These are phyloP conservation scores for Nicator chloris DNA, from an alignment of 2,113 vertebrate species.

Conservation along the genomic window DNA sequence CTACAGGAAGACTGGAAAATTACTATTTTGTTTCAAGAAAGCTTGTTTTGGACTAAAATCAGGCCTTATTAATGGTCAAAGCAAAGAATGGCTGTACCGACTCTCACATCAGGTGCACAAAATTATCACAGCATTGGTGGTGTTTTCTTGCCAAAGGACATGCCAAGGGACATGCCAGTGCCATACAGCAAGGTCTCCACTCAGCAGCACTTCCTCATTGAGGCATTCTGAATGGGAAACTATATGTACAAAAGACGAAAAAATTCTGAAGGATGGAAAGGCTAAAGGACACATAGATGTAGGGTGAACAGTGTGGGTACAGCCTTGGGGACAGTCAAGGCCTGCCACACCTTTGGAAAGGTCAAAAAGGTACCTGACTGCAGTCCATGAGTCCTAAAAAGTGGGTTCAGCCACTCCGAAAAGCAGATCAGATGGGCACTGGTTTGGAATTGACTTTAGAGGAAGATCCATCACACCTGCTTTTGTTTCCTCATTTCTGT, in stretches of 20 bases:
- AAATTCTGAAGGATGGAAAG: background rate
- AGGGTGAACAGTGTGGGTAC: background rate
- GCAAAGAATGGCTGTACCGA: background rate
- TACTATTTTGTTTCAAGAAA: constrained; percentile 48
- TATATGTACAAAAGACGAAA: background rate
- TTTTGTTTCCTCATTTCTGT: background rate
- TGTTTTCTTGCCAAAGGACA: background rate
- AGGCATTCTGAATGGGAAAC: background rate
- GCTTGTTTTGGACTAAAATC: constrained; percentile 57
- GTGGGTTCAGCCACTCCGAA: background rate
- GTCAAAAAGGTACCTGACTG: background rate
- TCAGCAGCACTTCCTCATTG: background rate
- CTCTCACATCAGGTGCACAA: constrained; percentile 16
- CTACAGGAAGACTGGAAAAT: constrained; percentile 51
- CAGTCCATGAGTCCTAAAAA: background rate
- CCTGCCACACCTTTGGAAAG: background rate
- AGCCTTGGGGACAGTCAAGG: background rate
- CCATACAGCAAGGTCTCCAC: background rate
- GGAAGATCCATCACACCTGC: background rate
- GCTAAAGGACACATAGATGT: background rate
- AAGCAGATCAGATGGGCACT: background rate
- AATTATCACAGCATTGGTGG: background rate
- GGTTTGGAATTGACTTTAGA: background rate
- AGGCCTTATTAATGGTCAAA: background rate
- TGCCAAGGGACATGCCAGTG: background rate